Evolutionary conservation across 2,888 invertebrate species (phyloP).

Genomic region (Thumatha senex): DNA sequence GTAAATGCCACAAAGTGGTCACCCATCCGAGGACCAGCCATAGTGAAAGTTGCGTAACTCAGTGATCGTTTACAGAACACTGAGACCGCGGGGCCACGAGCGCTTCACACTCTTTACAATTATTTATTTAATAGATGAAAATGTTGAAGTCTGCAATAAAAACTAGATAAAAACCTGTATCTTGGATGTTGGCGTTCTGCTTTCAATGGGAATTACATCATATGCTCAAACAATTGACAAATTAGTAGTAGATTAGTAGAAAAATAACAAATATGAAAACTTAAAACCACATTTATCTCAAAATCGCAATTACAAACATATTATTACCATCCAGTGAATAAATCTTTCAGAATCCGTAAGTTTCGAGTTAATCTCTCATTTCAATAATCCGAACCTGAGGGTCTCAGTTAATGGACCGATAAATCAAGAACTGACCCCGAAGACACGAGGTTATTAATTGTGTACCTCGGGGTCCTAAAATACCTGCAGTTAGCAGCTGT

Average conservation of each 20-base stretch:
- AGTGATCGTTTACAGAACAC: too few relatives aligned
- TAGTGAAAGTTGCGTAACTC: too few relatives aligned
- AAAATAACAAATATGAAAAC: neutral
- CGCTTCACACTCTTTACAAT: too few relatives aligned
- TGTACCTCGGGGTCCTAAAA: constrained; percentile 12
- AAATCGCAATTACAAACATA: constrained; percentile 17
- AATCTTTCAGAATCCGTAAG: constrained; percentile 18
- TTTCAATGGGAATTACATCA: neutral
- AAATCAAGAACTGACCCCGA: constrained; percentile 33
- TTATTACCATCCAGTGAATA: constrained; percentile 25
- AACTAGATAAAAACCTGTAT: too few relatives aligned
- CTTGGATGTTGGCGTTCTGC: too few relatives aligned
- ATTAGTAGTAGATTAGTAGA: too few relatives aligned
- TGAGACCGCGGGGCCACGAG: too few relatives aligned
- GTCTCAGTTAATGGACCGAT: constrained; percentile 30
- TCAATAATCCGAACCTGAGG: constrained; percentile 32
- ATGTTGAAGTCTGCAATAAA: too few relatives aligned
- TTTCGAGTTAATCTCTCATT: constrained; percentile 38
- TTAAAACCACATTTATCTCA: neutral
- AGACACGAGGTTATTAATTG: constrained; percentile 31
- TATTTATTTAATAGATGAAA: too few relatives aligned
- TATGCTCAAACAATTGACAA: neutral
- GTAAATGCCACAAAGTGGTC: too few relatives aligned
- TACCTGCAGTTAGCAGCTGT: constrained; percentile 9
- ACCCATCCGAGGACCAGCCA: too few relatives aligned